These are phyloP conservation scores for Scrobipalpa costella DNA, from an alignment of 2,888 invertebrate species.

Conservation along the genomic window DNA sequence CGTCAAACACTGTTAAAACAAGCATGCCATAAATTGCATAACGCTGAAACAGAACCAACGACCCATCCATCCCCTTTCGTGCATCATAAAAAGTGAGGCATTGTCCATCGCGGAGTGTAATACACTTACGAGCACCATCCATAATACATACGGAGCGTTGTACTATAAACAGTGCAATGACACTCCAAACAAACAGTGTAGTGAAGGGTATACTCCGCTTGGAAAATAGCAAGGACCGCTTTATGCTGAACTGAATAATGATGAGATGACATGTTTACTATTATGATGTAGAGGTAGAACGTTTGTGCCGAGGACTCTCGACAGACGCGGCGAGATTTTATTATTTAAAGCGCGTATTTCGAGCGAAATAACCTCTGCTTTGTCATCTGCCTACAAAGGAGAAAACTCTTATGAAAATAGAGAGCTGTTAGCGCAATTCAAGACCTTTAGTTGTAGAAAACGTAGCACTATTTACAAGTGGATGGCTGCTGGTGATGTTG, in stretches of 20 bases:
- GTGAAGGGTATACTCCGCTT: constrained; percentile 34
- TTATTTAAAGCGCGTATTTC: constrained; percentile 15
- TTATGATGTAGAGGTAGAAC: constrained; percentile 17
- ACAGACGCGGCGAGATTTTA: constrained; percentile 19
- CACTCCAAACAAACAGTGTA: constrained; percentile 46
- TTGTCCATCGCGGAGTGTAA: constrained; percentile 59
- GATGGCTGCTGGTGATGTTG: background rate
- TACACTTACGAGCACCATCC: constrained; percentile 56
- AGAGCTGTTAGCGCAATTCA: background rate
- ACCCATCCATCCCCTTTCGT: constrained; percentile 51
- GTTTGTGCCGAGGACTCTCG: constrained; percentile 15
- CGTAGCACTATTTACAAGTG: background rate
- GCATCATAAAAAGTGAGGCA: constrained; percentile 62
- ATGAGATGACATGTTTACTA: constrained; percentile 41
- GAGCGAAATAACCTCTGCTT: constrained; percentile 1
- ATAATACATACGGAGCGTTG: constrained; percentile 47
- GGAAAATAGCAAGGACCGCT: constrained; percentile 45
- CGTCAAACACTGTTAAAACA: background rate
- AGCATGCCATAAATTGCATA: background rate
- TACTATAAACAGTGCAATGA: constrained; percentile 50
- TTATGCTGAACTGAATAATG: constrained; percentile 44
- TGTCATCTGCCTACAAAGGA: background rate
- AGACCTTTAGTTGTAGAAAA: background rate
- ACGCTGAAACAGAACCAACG: constrained; percentile 51
- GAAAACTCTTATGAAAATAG: background rate